phyloP scores from a whole-genome alignment of 2,113 vertebrate genomes.

The Herpetotheres cachinnans region DNA sequence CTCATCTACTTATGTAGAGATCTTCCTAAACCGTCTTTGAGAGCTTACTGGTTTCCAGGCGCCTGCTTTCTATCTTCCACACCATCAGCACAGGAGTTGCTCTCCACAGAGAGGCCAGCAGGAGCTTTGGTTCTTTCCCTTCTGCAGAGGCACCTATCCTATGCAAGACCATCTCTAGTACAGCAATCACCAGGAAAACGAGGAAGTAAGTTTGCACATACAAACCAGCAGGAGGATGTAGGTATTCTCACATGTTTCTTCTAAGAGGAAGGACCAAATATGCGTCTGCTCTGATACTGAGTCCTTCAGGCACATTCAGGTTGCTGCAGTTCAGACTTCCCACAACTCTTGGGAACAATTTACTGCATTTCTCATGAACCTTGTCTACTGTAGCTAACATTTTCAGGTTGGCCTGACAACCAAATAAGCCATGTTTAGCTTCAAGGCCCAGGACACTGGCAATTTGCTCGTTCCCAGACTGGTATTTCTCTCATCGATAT shows the following conservation, averaged over 20 bases:
- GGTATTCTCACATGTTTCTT: not conserved
- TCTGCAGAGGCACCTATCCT: not conserved
- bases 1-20: constrained; percentile 5
- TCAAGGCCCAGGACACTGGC: constrained; percentile 1
- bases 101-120: not conserved
- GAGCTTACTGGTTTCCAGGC: not conserved
- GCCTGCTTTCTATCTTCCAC: constrained; percentile 4
- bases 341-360: constrained; percentile 52
- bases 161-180: not conserved
- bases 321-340: not conserved
- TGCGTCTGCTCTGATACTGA: not conserved
- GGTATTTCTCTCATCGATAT: constrained; percentile 35
- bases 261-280: not conserved
- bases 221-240: not conserved
- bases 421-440: constrained; percentile 52
- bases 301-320: not conserved
- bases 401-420: constrained; percentile 63
- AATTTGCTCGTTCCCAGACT: constrained; percentile 23
- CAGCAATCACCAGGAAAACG: fast-evolving
- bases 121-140: not conserved
- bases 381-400: constrained; percentile 42
- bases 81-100: not conserved
- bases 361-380: constrained; percentile 56
- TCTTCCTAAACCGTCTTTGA: not conserved
- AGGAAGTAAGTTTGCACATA: not conserved